Conservation (phyloP, 2,797 vertebrate genomes). For the Rhadinocentrus ornatus region DNA sequence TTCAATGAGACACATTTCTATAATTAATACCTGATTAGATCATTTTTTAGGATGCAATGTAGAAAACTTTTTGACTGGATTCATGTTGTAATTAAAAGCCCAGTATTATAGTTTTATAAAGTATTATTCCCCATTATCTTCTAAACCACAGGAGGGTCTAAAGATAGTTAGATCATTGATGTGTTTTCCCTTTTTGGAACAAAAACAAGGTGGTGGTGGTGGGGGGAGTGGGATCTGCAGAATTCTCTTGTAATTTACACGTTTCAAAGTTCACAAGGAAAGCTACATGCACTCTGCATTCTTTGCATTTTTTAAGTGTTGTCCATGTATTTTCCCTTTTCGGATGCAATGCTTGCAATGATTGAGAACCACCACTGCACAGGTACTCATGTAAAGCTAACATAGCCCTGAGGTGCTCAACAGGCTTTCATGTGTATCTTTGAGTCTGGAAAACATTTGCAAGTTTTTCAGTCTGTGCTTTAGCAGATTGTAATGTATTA, state of each 20-base stretch:
- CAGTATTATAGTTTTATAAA: conserved; percentile 17
- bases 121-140: background rate
- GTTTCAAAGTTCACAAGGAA: conserved; percentile 61
- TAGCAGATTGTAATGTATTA: conserved; percentile 62
- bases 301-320: conserved; percentile 51
- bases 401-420: conserved; percentile 41
- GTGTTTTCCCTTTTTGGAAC: conserved; percentile 46
- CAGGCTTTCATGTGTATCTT: conserved; percentile 53
- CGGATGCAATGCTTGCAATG: conserved; percentile 6
- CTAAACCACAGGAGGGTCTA: conserved; percentile 32
- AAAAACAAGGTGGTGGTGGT: background rate
- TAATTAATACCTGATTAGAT: background rate
- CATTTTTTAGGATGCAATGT: conserved; percentile 3
- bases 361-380: conserved; percentile 31
- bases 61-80: conserved; percentile 6
- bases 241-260: conserved; percentile 67
- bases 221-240: background rate
- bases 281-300: conserved; percentile 42
- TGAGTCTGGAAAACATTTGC: conserved; percentile 65
- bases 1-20: background rate
- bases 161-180: conserved; percentile 51
- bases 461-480: conserved; percentile 38
- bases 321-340: conserved; percentile 45
- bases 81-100: conserved; percentile 19
- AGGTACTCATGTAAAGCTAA: conserved; percentile 52